Evolutionary conservation across 1,140 invertebrate species (phyloP), one percentile per base, ranked within the genome.

Genomic region (Zelostemma sp.): DNA sequence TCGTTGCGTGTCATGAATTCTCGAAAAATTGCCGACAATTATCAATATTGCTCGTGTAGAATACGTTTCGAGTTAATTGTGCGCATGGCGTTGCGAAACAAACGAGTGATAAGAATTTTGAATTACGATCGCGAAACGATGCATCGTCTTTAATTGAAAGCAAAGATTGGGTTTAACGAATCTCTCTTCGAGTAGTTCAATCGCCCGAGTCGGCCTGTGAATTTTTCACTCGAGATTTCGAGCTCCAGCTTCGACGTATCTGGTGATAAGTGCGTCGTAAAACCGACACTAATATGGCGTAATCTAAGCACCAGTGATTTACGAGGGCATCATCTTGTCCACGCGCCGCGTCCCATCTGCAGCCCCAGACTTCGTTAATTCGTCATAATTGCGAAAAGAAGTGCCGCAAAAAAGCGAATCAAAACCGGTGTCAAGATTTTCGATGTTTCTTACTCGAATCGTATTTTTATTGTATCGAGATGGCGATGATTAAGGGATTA

Each of bases 251-350:
- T 60, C 31, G 60, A 72, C 59, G 61, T 68, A 76, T 79, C 65
- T 73, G 61, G 56, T 58, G 61, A 61, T 69, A 77, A 79, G 75
- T 77, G 72, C 72, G 76, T 77, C 78, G 74, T 82, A 81, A 82
- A 80, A 76, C 71, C 67, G 74, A 71, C 75, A 75, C 76, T 82
- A 80, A 82, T 80, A 74, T 72, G 69, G 73, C 72, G 78, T 74
- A 78, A 82, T 81, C 78, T 78, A 77, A 80, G 76, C 73, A 75
- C 61, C 49, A 53, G 69, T 80, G 78, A 82, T 81, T 79, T 80
- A 82, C 78, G 76, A 79, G 74, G 72, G 75, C 76, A 81, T 78
- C 75, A 74, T 79, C 76, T 76, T 69, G 75, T 82, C 78, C 75
- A 75, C 78, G 76, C 69, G 76, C 62, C 73, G 45, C 51, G 48